Percentiles rank a stretch among this genome's conserved stretches.
These are phyloP conservation scores for Aphelocoma coerulescens DNA, from an alignment of 2,113 vertebrate species.

Conservation along the genomic window DNA sequence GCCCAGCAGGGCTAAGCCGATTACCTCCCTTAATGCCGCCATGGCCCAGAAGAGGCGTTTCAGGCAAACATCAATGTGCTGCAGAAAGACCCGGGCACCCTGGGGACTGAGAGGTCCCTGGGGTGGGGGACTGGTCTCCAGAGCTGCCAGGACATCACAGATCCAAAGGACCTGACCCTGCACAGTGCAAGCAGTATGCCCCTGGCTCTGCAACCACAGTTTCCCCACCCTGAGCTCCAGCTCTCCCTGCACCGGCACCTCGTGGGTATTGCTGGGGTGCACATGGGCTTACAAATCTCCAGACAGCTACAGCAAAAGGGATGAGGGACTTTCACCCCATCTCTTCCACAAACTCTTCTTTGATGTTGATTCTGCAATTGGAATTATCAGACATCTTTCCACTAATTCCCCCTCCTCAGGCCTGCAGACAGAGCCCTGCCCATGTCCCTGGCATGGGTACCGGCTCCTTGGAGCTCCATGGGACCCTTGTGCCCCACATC, in stretches of 20 bases:
- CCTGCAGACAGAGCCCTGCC: background rate
- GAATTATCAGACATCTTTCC: background rate
- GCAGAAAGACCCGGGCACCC: accelerated
- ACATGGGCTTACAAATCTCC: background rate
- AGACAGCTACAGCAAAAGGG: background rate
- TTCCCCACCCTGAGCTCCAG: background rate
- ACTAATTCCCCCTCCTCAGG: background rate
- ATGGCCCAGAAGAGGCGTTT: slow-evolving; percentile 5
- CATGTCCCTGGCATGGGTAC: background rate
- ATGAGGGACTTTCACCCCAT: background rate
- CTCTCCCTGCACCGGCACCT: accelerated
- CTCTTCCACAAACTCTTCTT: background rate
- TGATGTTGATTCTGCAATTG: background rate
- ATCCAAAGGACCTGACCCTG: background rate
- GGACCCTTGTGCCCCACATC: background rate
- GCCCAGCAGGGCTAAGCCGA: background rate
- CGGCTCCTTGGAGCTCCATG: accelerated
- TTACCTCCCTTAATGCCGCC: slow-evolving; percentile 33
- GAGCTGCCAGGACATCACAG: background rate
- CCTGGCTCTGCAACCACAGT: accelerated
- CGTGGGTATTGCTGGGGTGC: background rate
- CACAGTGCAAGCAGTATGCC: background rate
- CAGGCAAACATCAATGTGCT: background rate
- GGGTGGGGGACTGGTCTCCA: background rate
- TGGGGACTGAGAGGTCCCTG: background rate